These are phyloP conservation scores for Protosalanx chinensis DNA, from an alignment of 2,797 vertebrate genomes.

Conservation along the genomic window DNA sequence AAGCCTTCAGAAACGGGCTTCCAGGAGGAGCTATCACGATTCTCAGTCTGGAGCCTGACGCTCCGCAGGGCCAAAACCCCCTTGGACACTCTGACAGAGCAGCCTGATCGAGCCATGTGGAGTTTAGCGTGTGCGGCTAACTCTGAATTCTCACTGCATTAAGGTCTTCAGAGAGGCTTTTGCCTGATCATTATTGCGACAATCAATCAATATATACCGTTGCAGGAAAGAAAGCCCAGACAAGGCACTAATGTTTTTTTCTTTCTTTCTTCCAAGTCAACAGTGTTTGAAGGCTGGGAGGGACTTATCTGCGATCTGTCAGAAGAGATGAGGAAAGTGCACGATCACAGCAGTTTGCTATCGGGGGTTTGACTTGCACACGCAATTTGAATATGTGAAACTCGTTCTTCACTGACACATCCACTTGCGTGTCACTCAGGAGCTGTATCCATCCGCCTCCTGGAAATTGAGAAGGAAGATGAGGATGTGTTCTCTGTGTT, in stretches of 20 bases:
- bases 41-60: conserved; percentile 55
- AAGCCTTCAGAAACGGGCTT: conserved; percentile 59
- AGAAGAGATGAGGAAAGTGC: conserved; percentile 53
- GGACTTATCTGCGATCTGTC: conserved; percentile 55
- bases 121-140: conserved; percentile 41
- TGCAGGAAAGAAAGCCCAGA: conserved; percentile 34
- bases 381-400: conserved; percentile 46
- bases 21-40: conserved; percentile 58
- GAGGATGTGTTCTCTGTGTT: neutral
- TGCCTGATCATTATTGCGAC: conserved; percentile 36
- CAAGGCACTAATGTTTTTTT: conserved; percentile 25
- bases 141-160: conserved; percentile 30
- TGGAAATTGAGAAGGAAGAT: too few species aligned
- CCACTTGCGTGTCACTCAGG: conserved; percentile 42
- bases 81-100: conserved; percentile 46
- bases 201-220: conserved; percentile 47
- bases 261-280: conserved; percentile 19
- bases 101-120: conserved; percentile 31
- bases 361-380: conserved; percentile 47
- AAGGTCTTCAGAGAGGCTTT: conserved; percentile 24
- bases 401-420: conserved; percentile 58
- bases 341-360: conserved; percentile 47
- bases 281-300: conserved; percentile 44
- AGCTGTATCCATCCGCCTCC: conserved; percentile 15
- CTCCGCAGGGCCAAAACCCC: conserved; percentile 57